Evolutionary conservation across 2,113 vertebrate species (phyloP), one percentile per base, ranked within the genome.

Genomic region (Catharus minimus): DNA sequence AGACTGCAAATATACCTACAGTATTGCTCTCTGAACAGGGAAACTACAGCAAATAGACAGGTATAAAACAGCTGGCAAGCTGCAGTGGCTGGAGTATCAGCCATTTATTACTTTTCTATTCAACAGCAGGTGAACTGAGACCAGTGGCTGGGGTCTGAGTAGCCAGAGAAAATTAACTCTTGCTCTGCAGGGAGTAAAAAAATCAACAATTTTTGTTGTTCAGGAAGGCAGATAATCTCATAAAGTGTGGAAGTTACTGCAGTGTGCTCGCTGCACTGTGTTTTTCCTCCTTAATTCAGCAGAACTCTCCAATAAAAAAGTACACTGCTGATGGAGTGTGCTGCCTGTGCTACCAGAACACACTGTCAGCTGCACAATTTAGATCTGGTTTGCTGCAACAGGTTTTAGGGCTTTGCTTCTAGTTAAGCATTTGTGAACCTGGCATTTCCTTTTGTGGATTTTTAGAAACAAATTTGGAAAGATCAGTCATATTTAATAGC

Each of bases 51-150:
- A 86, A 86, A 88, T 0, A 78, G 32, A n/a, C 36, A 88, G 52
- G 44, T 68, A 81, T 68, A 68, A 91, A 94, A 86, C 86, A 95
- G 92, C 86, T 94, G 93, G 82, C 73, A 93, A 88, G 80, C 79
- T 72, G 72, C 61, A 68, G 39, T 7, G 44, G 67, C 33, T 5
- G 5, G 19, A 73, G 30, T 32, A 84, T 85, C 73, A 61, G 33
- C 36, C 53, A 60, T 94, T 94, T 91, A 91, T 82, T 86, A 71
- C 90, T 33, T 83, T 82, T 60, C 17, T 65, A 56, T 56, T 30
- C 53, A 94, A 62, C 80, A 86, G 82, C 76, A 94, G 82, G 65
- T 93, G 80, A 94, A 62, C 61, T 0, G 3, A 79, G 32, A 87
- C 28, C 58, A 79, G 30, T 17, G 46, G 32, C 41, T 84, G 44